A percentile compares a stretch with the other conserved stretches of the same genome.
phyloP scores from a whole-genome alignment of 2,113 vertebrate genomes.

The Gopherus evgoodei region DNA sequence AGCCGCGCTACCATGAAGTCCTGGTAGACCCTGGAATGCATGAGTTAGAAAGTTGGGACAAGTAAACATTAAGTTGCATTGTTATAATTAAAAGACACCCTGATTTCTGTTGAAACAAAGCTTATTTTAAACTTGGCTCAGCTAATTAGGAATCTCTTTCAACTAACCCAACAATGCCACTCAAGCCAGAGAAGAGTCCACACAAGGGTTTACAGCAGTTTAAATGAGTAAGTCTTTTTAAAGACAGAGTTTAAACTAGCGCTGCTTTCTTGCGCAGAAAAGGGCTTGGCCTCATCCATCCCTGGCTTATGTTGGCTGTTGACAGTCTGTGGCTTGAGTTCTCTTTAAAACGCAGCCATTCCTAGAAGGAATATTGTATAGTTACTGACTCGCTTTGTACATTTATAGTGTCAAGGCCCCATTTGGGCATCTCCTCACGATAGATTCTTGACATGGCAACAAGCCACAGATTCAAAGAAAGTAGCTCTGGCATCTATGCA shows the following conservation, averaged over 20 bases:
- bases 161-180: neutral
- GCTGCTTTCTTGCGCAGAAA: neutral
- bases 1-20: neutral
- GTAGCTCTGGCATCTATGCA: slow-evolving; percentile 33
- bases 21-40: neutral
- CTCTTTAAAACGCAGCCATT: slow-evolving; percentile 41
- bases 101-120: neutral
- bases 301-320: slow-evolving; percentile 69
- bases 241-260: slow-evolving; percentile 39
- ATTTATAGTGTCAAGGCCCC: slow-evolving; percentile 70
- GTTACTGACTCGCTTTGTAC: slow-evolving; percentile 61
- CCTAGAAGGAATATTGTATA: slow-evolving; percentile 62
- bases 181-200: slow-evolving; percentile 6
- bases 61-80: accelerated
- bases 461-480: slow-evolving; percentile 69
- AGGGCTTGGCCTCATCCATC: slow-evolving; percentile 28
- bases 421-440: slow-evolving; percentile 67
- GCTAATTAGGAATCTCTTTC: accelerated
- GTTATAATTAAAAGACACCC: accelerated
- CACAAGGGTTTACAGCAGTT: neutral
- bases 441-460: slow-evolving; percentile 69
- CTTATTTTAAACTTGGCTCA: neutral
- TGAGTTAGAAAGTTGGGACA: accelerated
- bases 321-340: slow-evolving; percentile 53
- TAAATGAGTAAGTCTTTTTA: neutral